Conservation (phyloP, 2,888 invertebrate species). For the Hemaris fuciformis region DNA sequence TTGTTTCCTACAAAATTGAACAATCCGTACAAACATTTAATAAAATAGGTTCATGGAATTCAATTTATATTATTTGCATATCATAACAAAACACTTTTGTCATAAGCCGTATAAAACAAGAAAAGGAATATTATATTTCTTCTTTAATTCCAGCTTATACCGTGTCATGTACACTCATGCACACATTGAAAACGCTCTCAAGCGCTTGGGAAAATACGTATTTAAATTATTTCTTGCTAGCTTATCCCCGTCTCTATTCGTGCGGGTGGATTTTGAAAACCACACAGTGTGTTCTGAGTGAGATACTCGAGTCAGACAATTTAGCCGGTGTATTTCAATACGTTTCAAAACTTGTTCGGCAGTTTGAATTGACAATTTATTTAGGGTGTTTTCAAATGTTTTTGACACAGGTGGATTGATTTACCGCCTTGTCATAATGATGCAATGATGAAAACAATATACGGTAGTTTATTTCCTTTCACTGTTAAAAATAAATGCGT, state of each 20-base stretch:
- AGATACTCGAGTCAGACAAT: too few species aligned
- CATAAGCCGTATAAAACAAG: not conserved
- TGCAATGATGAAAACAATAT: too few species aligned
- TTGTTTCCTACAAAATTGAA: too few species aligned
- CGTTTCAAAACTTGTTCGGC: too few species aligned
- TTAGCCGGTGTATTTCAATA: too few species aligned
- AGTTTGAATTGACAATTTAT: too few species aligned
- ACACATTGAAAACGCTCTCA: not conserved
- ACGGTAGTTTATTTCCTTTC: too few species aligned
- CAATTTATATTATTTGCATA: not conserved
- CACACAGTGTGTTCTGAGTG: not conserved
- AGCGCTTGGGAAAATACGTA: not conserved
- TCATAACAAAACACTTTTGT: not conserved
- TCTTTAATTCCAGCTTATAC: not conserved
- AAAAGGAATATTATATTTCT: not conserved
- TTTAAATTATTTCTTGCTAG: constrained; percentile 2
- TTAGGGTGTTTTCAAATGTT: too few species aligned
- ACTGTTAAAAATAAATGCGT: too few species aligned
- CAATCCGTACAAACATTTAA: not conserved
- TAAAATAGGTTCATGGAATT: not conserved
- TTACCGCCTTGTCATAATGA: too few species aligned
- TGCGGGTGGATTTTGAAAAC: not conserved
- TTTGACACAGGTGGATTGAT: too few species aligned
- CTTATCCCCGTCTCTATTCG: not conserved
- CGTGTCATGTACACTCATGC: constrained; percentile 4